Conservation (phyloP, 1,140 invertebrate species). For the Heliconius congener region DNA sequence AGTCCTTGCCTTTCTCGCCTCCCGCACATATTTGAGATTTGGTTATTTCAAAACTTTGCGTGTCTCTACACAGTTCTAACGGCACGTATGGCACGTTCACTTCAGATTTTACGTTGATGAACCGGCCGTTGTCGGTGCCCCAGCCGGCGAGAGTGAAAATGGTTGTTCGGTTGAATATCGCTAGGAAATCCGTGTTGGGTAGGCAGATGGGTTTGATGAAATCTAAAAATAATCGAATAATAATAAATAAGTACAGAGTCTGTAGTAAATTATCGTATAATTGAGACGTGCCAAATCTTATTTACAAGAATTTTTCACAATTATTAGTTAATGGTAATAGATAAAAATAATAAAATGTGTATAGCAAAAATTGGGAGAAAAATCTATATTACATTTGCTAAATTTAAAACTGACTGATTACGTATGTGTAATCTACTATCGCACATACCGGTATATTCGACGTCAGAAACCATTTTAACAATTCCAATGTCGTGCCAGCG, state of each 20-base stretch:
- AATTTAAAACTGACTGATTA: too few species aligned
- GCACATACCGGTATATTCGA: constrained; percentile 38
- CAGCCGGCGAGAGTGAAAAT: constrained; percentile 52
- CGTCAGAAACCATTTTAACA: constrained; percentile 33
- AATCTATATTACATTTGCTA: too few species aligned
- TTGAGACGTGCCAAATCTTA: too few species aligned
- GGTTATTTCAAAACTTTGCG: background rate
- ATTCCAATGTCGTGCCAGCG: constrained; percentile 46
- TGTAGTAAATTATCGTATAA: background rate
- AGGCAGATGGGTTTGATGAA: constrained; percentile 59
- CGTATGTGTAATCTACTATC: too few species aligned
- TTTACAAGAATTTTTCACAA: too few species aligned
- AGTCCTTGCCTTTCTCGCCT: constrained; percentile 70
- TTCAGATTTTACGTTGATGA: constrained; percentile 55
- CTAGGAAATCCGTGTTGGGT: constrained; percentile 41
- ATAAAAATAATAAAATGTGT: too few species aligned
- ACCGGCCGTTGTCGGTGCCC: constrained; percentile 53
- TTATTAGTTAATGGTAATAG: too few species aligned
- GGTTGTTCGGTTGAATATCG: constrained; percentile 29
- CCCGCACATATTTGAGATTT: constrained; percentile 79
- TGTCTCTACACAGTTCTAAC: constrained; percentile 20
- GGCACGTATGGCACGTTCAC: constrained; percentile 40
- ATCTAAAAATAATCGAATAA: constrained; percentile 42
- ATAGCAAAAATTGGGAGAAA: too few species aligned
- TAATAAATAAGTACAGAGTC: background rate